Base-by-base conservation (phyloP, 2,797 vertebrate genomes). In the Novumbra hubbsi region DNA sequence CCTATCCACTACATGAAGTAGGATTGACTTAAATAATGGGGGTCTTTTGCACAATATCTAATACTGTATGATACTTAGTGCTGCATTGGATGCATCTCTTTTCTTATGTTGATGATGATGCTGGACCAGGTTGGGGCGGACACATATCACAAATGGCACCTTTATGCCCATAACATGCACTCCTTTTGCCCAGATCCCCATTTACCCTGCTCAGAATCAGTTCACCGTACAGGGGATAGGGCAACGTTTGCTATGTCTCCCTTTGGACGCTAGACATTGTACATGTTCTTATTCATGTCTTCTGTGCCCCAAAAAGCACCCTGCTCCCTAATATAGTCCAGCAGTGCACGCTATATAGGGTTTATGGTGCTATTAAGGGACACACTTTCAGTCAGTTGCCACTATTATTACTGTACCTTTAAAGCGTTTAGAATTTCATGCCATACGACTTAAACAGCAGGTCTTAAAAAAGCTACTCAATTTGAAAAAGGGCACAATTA, bases 11-110 rank as follows among this genome's bases (percentile, higher is more conserved):
- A 69, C 34, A 24, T 71, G 70, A 62, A 24, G 52, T 45, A 71
- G 52, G 34, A 11, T 38, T 71, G 55, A 71, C 52, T 71, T 41
- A 60, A 32, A n/a, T 34, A 5, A 38, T 19, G 12, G n/a, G 41
- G 52, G 8, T 32, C 55, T 71, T 57, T 71, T 71, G 69, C 69
- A 71, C 69, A 71, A n/a, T 57, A 21, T 16, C 11, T 30, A 30
- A 65, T 71, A 41, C 5, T 27, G 34, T 71, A 41, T 45, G 34
- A 60, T 71, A 5, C 17, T 32, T 45, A 62, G 34, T 62, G 30
- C 69, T 41, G 68, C 52, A 38, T 38, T 71, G 27, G 48, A 52
- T 55, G 45, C 48, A 28, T 5, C 15, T 34, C 38, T 52, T 52
- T 45, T 71, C n/a, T 71, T 34, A 5, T 60, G 8, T 57, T 60